Evolutionary conservation across 2,113 vertebrate genomes (phyloP), one percentile per base, ranked within the genome.

Genomic region (Cettia cetti): DNA sequence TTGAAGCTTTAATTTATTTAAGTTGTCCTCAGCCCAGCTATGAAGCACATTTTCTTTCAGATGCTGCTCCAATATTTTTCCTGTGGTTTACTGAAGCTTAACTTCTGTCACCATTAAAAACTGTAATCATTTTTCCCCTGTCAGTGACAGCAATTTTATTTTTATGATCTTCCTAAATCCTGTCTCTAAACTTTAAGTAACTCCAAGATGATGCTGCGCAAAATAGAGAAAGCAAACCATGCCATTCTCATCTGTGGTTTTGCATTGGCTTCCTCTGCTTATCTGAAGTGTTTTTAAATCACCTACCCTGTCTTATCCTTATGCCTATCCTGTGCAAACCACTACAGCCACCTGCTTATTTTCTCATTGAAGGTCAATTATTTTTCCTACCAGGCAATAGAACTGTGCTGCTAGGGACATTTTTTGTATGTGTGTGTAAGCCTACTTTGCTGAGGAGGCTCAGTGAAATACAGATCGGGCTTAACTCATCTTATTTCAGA

Each of bases 121-220:
- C 33, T 65, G 40, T 80, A 88, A 91, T 93, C 11, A 76, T 76
- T 95, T 91, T 85, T 50, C 42, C 22, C 22, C 49, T 44, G 40
- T 60, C 53, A 88, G 59, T 88, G 75, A 57, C 52, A 94, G 50
- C 50, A 86, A n/a, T 96, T 92, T 87, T 75, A 66, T 60, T 76
- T 94, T 96, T 95, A 92, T 87, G 66, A 31, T 94, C 78, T 84
- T 95, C 57, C 37, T 92, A 94, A 96, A 90, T 96, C 85, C 74
- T 86, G 31, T 35, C 45, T 92, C 68, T 95, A 74, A 88, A 81
- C 52, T 88, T 95, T 59, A 88, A 87, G 28, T 59, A 69, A 82
- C 74, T 88, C 66, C 28, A 53, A 21, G 40, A 70, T 60, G 28
- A 86, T 74, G 21, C 30, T 49, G 70, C 78, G 64, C 47, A 82